Evolutionary conservation across 2,113 vertebrate genomes (phyloP), one percentile per base, ranked within the genome.

Genomic region (Crotalus viridis): DNA sequence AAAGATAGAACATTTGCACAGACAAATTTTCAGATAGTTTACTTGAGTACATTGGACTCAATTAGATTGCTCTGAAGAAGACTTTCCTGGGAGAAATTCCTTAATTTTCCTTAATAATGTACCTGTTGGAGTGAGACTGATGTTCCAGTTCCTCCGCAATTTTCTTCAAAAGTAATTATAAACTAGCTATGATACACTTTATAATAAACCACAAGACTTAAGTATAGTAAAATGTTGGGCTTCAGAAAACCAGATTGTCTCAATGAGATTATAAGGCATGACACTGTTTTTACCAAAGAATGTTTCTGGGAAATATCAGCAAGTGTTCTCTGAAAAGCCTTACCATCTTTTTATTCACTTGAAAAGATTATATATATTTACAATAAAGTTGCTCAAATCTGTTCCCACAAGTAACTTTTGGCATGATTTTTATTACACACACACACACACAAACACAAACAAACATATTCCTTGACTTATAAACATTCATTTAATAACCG

Each of bases 61-160:
- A 96, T 97, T 96, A 96, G 96, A 96, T 97, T 96, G 97, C 95
- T 95, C 96, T 57, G 33, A 94, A 97, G 97, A 97, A 96, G 96
- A 96, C 96, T 97, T 97, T 97, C 95, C 96, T 96, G 95, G 94
- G 95, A 93, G 95, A 97, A 97, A 97, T 97, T 97, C 96, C 96
- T 96, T 96, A 96, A 96, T 96, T 96, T 97, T 96, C 95, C 96
- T 97, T 97, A 97, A 97, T 97, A 96, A 96, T 95, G 95, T 96
- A 96, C 96, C 96, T 97, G 96, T 96, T 95, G 96, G 95, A 97
- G 95, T 95, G 95, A 91, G 92, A 95, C 95, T 97, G 97, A 96
- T 96, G 96, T 97, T 96, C 96, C 81, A 94, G 96, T 94, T 96
- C 95, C 96, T 96, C 96, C 91, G 96, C 94, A 94, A 88, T 95